Evolutionary conservation across 92 coral and sea anemone genomes (phyloP).

Genomic region (Siderastrea radians): DNA sequence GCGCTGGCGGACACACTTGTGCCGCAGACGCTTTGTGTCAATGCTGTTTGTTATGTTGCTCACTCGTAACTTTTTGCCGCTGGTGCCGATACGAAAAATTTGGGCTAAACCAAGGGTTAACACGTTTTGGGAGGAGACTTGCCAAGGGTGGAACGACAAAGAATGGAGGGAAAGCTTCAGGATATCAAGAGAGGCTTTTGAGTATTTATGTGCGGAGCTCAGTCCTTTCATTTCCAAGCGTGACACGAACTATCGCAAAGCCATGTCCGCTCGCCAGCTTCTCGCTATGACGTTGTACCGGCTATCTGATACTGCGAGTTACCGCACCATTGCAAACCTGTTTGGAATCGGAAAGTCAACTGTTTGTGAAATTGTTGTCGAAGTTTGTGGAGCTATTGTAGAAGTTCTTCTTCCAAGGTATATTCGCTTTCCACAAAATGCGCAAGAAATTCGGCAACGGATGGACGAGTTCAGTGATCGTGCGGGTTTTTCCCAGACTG

Average conservation of each 20-base stretch:
- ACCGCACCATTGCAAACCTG: conserved; percentile 47
- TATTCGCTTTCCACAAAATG: conserved; percentile 16
- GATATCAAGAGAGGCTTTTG: conserved; percentile 47
- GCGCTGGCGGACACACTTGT: not conserved
- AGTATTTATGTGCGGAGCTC: conserved; percentile 42
- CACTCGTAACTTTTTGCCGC: conserved; percentile 19
- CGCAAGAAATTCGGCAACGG: conserved; percentile 16
- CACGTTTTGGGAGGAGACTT: too few species aligned
- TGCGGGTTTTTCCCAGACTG: conserved; percentile 51
- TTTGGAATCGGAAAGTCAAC: conserved; percentile 63
- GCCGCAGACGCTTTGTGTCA: not conserved
- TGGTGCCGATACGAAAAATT: conserved; percentile 37
- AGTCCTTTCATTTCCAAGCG: conserved; percentile 46
- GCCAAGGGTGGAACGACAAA: conserved; percentile 24
- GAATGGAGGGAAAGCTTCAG: conserved; percentile 49
- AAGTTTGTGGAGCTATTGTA: conserved; percentile 49
- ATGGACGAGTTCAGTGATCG: conserved; percentile 30
- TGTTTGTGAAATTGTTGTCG: conserved; percentile 31
- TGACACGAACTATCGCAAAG: conserved; percentile 62
- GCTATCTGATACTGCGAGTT: conserved; percentile 49
- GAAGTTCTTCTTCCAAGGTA: conserved; percentile 24
- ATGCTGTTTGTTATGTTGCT: not conserved
- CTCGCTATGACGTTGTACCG: conserved; percentile 61
- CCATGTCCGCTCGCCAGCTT: conserved; percentile 50
- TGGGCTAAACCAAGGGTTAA: conserved; percentile 44